Evolutionary conservation across 92 coral and sea anemone genomes (phyloP).

Genomic region (Parazoanthus atlanticus): DNA sequence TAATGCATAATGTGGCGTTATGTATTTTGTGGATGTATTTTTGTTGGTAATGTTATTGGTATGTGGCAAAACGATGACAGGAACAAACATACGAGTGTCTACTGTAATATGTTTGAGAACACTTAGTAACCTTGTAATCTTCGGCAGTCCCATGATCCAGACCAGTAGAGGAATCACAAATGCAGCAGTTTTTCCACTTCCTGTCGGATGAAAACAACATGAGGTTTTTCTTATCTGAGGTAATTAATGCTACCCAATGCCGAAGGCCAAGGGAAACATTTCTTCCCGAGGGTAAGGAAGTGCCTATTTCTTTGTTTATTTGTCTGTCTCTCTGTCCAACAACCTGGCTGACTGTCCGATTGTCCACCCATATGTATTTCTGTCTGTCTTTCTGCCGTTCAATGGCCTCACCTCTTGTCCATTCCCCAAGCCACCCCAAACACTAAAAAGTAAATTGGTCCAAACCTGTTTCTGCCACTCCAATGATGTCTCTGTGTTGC

Average conservation of each 20-base stretch:
- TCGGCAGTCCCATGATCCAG: conserved; percentile 97
- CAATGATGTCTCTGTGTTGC: conserved; percentile 96
- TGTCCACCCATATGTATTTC: not conserved
- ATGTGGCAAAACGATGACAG: too few species aligned
- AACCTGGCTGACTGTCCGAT: not conserved
- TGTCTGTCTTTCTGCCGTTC: not conserved
- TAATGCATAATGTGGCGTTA: too few species aligned
- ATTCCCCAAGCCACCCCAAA: not conserved
- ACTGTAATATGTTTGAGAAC: not conserved
- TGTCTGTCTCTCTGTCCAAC: too few species aligned
- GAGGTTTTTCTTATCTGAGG: too few species aligned
- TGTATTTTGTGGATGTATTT: too few species aligned
- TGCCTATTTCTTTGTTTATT: not conserved
- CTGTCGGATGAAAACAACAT: conserved; percentile 43
- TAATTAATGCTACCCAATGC: not conserved
- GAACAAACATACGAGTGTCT: not conserved
- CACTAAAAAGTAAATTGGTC: not conserved
- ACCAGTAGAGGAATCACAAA: conserved; percentile 90
- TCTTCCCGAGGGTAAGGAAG: too few species aligned
- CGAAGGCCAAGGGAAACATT: too few species aligned
- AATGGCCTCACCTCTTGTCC: too few species aligned
- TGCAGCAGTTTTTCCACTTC: conserved; percentile 99
- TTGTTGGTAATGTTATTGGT: too few species aligned
- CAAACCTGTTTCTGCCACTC: conserved; percentile 98
- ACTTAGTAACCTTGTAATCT: conserved; percentile 71